Conservation (phyloP, 2,888 invertebrate genomes). For the Leptothorax acervorum region DNA sequence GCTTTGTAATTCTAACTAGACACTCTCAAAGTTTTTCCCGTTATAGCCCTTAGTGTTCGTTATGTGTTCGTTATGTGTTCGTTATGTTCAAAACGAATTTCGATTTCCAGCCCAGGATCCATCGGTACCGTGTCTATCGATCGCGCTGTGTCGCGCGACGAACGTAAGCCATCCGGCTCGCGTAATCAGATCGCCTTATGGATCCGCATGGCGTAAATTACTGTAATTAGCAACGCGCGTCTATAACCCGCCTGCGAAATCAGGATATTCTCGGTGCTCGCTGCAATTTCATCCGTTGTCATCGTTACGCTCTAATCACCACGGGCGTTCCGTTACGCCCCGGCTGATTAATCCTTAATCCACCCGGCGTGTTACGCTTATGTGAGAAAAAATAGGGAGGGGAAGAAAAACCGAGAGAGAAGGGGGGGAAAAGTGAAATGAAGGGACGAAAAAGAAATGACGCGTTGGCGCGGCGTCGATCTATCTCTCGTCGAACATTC, state of each 20-base stretch:
- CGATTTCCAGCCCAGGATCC: constrained; percentile 67
- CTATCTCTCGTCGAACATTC: constrained; percentile 21
- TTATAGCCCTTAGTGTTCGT: not conserved
- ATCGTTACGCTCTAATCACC: constrained; percentile 52
- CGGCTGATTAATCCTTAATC: constrained; percentile 48
- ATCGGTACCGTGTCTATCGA: constrained; percentile 32
- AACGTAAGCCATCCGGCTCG: constrained; percentile 36
- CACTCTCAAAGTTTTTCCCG: constrained; percentile 7
- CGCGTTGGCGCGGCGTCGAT: constrained; percentile 1
- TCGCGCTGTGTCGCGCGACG: constrained; percentile 31
- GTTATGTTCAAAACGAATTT: not conserved
- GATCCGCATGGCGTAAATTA: constrained; percentile 47
- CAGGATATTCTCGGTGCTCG: constrained; percentile 48
- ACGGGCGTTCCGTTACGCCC: constrained; percentile 36
- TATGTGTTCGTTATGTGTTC: not conserved
- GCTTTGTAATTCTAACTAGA: constrained; percentile 44
- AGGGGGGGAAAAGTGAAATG: not conserved
- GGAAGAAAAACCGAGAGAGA: not conserved
- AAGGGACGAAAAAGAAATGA: constrained; percentile 21
- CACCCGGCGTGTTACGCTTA: constrained; percentile 5
- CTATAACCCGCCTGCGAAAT: constrained; percentile 37
- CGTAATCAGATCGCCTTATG: constrained; percentile 54
- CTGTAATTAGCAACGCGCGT: constrained; percentile 49
- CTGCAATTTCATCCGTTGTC: constrained; percentile 55
- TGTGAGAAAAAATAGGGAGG: constrained; percentile 24